A percentile compares a stretch with the other conserved stretches of the same genome.
Evolutionary conservation across 1,140 invertebrate species (phyloP).

Genomic region (Neuroterus valhalla): DNA sequence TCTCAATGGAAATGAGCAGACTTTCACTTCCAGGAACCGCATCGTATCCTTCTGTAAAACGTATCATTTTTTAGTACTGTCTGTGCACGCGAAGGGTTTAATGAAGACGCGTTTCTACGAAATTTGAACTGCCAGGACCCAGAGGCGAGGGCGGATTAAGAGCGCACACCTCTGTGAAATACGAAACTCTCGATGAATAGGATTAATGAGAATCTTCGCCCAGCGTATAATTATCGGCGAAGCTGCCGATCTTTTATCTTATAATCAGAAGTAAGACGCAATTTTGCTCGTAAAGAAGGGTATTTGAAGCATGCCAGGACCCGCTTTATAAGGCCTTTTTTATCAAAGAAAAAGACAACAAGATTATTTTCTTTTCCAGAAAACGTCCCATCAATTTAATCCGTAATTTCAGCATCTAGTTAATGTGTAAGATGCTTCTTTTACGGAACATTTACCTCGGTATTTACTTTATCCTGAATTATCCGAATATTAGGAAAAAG

Average conservation of each 20-base stretch:
- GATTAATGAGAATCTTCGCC: constrained; percentile 28
- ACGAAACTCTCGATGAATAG: constrained; percentile 12
- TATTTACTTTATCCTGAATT: no score
- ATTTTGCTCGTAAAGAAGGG: constrained; percentile 29
- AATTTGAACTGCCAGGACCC: constrained; percentile 28
- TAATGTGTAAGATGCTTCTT: no score
- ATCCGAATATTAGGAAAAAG: no score
- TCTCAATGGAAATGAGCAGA: constrained; percentile 16
- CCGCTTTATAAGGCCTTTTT: background rate
- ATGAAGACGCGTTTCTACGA: constrained; percentile 29
- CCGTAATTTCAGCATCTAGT: no score
- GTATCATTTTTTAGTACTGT: constrained; percentile 9
- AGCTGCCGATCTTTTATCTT: constrained; percentile 29
- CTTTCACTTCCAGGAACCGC: constrained; percentile 24
- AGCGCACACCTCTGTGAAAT: no score
- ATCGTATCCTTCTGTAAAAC: background rate
- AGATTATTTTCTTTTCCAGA: background rate
- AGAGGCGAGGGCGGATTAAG: constrained; percentile 23
- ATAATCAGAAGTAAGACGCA: constrained; percentile 30
- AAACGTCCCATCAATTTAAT: background rate
- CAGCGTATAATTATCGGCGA: constrained; percentile 21
- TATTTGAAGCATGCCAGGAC: constrained; percentile 23
- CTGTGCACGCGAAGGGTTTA: constrained; percentile 10
- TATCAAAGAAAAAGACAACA: constrained; percentile 22
- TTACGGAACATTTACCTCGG: no score